Conservation (phyloP, 2,888 invertebrate genomes). For the Trachelus iudaicus region DNA sequence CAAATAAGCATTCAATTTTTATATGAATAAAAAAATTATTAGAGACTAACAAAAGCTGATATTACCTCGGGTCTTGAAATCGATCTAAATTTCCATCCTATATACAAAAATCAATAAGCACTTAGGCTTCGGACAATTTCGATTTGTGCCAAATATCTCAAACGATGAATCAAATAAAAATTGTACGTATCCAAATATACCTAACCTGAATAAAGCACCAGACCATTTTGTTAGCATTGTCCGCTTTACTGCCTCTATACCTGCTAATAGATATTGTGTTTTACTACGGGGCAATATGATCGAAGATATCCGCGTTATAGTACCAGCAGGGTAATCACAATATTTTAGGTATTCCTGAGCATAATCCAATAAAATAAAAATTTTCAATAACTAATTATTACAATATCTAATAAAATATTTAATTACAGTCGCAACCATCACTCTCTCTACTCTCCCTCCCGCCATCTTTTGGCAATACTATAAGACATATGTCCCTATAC, state of each 20-base stretch:
- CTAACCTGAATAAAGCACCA: neutral
- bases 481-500: neutral
- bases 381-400: neutral
- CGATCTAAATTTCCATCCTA: neutral
- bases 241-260: neutral
- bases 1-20: neutral
- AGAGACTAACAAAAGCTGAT: neutral
- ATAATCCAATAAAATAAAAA: neutral
- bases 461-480: neutral
- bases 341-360: neutral
- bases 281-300: neutral
- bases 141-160: neutral
- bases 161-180: neutral
- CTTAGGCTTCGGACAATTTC: neutral
- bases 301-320: neutral
- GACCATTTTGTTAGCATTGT: neutral
- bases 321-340: neutral
- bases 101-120: neutral
- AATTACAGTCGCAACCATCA: neutral
- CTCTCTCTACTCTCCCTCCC: neutral
- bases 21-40: neutral
- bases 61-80: too few species aligned
- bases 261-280: neutral
- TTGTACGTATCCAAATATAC: neutral
- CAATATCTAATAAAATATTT: neutral